Evolutionary conservation across 2,113 vertebrate genomes (phyloP).

Genomic region (Cinclus mexicanus): DNA sequence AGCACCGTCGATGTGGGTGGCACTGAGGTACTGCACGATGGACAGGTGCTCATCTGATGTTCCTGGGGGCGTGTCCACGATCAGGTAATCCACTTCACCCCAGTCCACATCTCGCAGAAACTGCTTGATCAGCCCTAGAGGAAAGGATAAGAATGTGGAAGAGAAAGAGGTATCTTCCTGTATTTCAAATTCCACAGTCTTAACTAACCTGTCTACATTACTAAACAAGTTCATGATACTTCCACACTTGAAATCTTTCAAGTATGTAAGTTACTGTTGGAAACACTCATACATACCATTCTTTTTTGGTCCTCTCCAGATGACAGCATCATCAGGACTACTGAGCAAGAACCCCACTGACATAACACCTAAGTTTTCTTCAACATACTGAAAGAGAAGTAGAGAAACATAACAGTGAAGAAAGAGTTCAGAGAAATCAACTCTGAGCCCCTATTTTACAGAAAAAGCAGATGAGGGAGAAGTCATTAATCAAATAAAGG

Average conservation of each 20-base stretch:
- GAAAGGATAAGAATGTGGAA: neutral
- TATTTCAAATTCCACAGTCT: neutral
- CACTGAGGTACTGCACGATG: constrained; percentile 88
- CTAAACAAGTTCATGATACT: neutral
- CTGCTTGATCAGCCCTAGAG: constrained; percentile 94
- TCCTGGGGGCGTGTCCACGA: constrained; percentile 93
- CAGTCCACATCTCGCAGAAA: constrained; percentile 96
- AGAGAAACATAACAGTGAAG: neutral
- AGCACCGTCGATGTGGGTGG: constrained; percentile 81
- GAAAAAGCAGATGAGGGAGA: neutral
- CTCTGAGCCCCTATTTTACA: neutral
- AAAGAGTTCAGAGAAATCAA: neutral
- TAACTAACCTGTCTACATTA: neutral
- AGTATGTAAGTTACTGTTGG: neutral
- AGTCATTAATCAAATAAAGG: neutral
- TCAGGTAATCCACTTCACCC: constrained; percentile 92
- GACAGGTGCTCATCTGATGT: constrained; percentile 96
- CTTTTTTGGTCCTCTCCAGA: constrained; percentile 98
- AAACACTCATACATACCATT: constrained; percentile 78
- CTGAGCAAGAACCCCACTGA: constrained; percentile 94
- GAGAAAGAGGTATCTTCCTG: neutral
- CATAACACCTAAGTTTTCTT: constrained; percentile 95
- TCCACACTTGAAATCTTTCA: neutral
- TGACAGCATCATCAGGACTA: constrained; percentile 93
- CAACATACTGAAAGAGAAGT: constrained; percentile 82